These are phyloP conservation scores for Iguana delicatissima DNA, from an alignment of 2,797 vertebrate genomes.

Conservation along the genomic window DNA sequence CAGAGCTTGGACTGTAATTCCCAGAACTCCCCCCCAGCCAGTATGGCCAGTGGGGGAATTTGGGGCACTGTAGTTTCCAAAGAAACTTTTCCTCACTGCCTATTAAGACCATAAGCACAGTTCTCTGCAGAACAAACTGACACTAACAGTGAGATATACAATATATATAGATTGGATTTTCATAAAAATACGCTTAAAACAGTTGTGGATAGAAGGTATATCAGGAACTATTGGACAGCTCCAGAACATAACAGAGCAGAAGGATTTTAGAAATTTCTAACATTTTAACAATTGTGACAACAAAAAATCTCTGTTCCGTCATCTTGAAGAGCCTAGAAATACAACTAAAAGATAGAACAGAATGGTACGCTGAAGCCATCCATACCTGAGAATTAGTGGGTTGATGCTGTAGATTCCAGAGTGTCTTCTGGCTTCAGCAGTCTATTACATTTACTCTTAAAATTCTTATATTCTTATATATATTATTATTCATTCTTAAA, in stretches of 20 bases:
- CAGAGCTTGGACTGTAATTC: too few species aligned
- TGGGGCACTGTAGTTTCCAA: too few species aligned
- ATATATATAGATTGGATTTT: background rate
- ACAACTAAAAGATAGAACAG: too few species aligned
- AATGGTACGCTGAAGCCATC: too few species aligned
- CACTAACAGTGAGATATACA: background rate
- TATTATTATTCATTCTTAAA: background rate
- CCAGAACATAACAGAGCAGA: background rate
- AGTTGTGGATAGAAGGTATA: background rate
- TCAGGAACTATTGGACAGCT: background rate
- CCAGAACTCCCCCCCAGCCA: too few species aligned
- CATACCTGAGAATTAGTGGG: background rate
- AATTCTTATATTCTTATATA: too few species aligned
- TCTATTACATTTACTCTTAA: background rate
- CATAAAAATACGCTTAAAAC: background rate
- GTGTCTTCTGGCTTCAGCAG: background rate
- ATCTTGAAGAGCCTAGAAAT: background rate
- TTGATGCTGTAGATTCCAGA: background rate
- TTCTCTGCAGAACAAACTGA: background rate
- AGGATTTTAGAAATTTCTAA: background rate
- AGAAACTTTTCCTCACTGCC: too few species aligned
- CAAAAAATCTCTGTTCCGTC: too few species aligned
- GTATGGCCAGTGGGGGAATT: too few species aligned
- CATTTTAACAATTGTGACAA: background rate
- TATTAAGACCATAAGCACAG: background rate